phyloP scores from a whole-genome alignment of 2,888 invertebrate species.

The Ennomos erosarius region DNA sequence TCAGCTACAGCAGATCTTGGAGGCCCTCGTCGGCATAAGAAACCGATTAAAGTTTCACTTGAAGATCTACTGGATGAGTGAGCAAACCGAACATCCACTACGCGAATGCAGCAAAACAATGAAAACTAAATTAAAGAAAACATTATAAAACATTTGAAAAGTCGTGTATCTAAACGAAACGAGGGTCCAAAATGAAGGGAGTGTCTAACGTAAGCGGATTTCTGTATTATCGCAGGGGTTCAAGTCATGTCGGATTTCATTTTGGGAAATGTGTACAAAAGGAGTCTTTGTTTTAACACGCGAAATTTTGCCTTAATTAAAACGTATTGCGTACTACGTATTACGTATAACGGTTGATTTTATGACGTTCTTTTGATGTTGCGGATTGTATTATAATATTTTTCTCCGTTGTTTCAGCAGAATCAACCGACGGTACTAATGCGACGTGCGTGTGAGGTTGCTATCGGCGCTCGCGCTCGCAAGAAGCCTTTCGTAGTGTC shows the following conservation, averaged over 20 bases:
- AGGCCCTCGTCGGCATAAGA: constrained; percentile 55
- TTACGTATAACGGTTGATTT: constrained; percentile 1
- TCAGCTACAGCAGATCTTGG: constrained; percentile 43
- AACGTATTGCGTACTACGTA: constrained; percentile 10
- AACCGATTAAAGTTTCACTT: constrained; percentile 66
- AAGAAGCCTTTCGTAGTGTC: constrained; percentile 62
- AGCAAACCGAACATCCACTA: constrained; percentile 31
- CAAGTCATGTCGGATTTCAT: constrained; percentile 36
- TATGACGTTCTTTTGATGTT: constrained; percentile 3
- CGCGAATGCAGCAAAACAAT: constrained; percentile 21
- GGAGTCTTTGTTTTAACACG: constrained; percentile 31
- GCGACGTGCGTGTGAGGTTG: constrained; percentile 75
- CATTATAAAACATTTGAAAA: constrained; percentile 32
- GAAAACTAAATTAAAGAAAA: neutral
- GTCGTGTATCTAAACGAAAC: constrained; percentile 38
- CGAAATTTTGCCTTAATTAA: constrained; percentile 19
- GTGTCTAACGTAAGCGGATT: constrained; percentile 51
- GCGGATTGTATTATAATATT: neutral
- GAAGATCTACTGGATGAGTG: constrained; percentile 67
- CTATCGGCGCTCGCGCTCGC: constrained; percentile 60
- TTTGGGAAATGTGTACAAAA: constrained; percentile 37
- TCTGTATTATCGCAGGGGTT: constrained; percentile 43
- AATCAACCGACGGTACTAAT: constrained; percentile 72
- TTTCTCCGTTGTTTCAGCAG: constrained; percentile 52
- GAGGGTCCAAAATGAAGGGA: constrained; percentile 43